These are phyloP conservation scores for Origma solitaria DNA, from an alignment of 2,113 vertebrate genomes.

Conservation along the genomic window DNA sequence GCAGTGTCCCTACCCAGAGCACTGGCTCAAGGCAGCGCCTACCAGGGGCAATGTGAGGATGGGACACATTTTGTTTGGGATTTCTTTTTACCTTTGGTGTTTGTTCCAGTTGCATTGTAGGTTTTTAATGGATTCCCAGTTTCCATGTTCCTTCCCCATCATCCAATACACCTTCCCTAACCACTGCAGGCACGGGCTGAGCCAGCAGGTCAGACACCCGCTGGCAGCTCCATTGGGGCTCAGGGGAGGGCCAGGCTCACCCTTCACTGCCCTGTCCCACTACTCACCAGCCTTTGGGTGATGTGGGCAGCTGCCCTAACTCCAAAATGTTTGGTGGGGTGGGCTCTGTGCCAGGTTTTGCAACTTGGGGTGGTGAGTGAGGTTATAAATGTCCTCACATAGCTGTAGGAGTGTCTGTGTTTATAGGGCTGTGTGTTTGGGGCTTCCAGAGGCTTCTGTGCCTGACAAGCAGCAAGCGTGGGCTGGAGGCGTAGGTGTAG, in stretches of 20 bases:
- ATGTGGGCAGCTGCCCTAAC: background rate
- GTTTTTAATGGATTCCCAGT: background rate
- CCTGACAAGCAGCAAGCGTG: fast-evolving
- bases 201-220: fast-evolving
- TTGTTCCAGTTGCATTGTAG: background rate
- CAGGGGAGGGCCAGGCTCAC: background rate
- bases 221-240: background rate
- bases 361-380: background rate
- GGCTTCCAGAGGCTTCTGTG: background rate
- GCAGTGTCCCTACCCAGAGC: background rate
- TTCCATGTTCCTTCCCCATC: background rate
- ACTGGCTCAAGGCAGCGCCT: background rate
- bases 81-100: background rate
- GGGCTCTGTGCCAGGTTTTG: background rate
- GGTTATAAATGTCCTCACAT: background rate
- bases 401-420: constrained; percentile 14
- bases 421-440: background rate
- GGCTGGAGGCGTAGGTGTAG: background rate
- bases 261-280: background rate
- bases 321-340: background rate
- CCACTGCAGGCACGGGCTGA: fast-evolving
- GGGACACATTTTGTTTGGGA: background rate
- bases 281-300: background rate
- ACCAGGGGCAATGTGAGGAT: fast-evolving
- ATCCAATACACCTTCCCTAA: background rate